Percentiles rank a stretch among this genome's conserved stretches.
Evolutionary conservation across 2,113 vertebrate species (phyloP).

Genomic region (Patagioenas fasciata): DNA sequence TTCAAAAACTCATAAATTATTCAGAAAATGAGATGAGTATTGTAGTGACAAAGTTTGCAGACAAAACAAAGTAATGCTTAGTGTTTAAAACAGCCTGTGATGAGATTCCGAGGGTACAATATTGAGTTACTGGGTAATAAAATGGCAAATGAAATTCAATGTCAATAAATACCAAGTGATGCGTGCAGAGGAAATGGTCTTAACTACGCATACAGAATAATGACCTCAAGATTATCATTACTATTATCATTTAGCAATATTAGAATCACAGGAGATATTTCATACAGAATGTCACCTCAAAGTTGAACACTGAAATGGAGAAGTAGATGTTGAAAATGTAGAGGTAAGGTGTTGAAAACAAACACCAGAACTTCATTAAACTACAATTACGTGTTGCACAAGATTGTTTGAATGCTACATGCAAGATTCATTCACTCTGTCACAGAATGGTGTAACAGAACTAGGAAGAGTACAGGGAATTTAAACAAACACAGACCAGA

Average conservation of each 20-base stretch:
- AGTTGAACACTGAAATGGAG: not conserved
- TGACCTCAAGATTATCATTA: not conserved
- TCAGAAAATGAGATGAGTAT: not conserved
- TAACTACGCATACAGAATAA: not conserved
- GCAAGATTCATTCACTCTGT: not conserved
- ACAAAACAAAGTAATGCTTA: constrained; percentile 1
- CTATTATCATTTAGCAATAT: not conserved
- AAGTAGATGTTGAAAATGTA: not conserved
- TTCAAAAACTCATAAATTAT: not conserved
- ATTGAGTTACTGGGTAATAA: constrained; percentile 19
- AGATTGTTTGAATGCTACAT: not conserved
- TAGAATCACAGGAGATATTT: not conserved
- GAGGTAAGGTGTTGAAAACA: not conserved
- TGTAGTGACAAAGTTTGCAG: not conserved
- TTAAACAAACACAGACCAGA: not conserved
- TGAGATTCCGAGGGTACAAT: not conserved
- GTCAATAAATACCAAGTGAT: not conserved
- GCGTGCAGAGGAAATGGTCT: constrained; percentile 13
- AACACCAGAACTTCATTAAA: not conserved
- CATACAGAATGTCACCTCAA: not conserved
- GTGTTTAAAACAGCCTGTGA: constrained; percentile 10
- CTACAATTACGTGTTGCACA: not conserved
- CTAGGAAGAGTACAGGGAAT: not conserved
- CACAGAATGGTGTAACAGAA: not conserved
- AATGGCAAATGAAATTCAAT: constrained; percentile 17